A percentile compares a stretch with the other conserved stretches of the same genome.
Conservation (phyloP, 2,113 vertebrate species). For the Corythaixoides concolor region DNA sequence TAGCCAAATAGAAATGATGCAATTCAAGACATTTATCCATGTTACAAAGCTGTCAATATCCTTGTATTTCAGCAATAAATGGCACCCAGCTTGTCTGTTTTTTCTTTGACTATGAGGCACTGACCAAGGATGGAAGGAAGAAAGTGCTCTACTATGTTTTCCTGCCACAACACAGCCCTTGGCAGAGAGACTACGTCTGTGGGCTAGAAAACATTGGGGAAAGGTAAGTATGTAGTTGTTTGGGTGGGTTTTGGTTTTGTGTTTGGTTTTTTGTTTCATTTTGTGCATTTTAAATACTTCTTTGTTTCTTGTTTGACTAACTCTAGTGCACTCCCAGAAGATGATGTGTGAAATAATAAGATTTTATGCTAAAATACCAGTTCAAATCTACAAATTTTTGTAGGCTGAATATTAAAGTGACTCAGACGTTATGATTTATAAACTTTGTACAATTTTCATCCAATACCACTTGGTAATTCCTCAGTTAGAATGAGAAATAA, state of each 20-base stretch:
- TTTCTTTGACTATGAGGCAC: not conserved
- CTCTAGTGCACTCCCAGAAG: not conserved
- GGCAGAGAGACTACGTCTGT: not conserved
- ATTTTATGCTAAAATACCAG: not conserved
- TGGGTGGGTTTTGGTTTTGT: not conserved
- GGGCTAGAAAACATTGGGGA: not conserved
- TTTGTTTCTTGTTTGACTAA: not conserved
- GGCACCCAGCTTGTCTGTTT: fast-evolving
- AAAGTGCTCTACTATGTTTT: not conserved
- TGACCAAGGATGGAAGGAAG: not conserved
- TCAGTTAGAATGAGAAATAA: not conserved
- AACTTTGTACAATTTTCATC: not conserved
- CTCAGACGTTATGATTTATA: not conserved
- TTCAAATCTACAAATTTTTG: not conserved
- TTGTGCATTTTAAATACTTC: not conserved
- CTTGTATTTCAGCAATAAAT: not conserved
- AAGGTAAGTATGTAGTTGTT: not conserved
- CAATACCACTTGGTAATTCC: not conserved
- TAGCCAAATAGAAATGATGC: not conserved
- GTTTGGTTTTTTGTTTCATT: not conserved
- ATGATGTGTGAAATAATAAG: not conserved
- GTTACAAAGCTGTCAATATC: not conserved
- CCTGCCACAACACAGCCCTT: not conserved
- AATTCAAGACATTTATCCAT: not conserved
- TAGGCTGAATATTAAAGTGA: not conserved